These are phyloP conservation scores for Philotrypesis tridentata DNA, from an alignment of 1,140 invertebrate genomes.

Conservation along the genomic window DNA sequence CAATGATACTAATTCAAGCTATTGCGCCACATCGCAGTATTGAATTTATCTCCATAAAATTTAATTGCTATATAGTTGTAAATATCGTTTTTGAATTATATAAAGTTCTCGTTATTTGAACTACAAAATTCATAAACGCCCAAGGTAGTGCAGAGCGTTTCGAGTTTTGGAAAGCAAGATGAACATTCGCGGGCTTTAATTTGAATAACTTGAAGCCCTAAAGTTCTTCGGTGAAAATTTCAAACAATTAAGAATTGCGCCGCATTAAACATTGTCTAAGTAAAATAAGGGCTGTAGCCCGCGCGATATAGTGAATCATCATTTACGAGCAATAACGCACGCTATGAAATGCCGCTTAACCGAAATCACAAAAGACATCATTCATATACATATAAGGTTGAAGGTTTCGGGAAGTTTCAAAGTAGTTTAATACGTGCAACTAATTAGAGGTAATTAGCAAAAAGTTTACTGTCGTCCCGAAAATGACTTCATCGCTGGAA, in stretches of 20 bases:
- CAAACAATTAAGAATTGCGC: not conserved
- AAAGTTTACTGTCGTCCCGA: not conserved
- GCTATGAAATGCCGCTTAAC: not conserved
- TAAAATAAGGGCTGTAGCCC: not conserved
- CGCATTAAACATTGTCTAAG: not conserved
- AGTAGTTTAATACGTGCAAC: not conserved
- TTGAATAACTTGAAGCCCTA: not conserved
- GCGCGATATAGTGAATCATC: not conserved
- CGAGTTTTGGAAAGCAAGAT: not conserved
- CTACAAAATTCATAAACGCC: too few species aligned
- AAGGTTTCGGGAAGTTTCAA: slow-evolving; percentile 1
- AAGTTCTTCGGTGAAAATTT: not conserved
- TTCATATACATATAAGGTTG: not conserved
- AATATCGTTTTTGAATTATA: too few species aligned
- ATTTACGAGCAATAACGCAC: not conserved
- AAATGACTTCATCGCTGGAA: not conserved
- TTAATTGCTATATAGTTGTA: too few species aligned
- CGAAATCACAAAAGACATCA: not conserved
- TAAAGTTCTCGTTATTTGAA: too few species aligned
- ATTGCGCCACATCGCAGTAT: too few species aligned
- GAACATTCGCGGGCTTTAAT: not conserved
- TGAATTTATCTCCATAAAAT: too few species aligned
- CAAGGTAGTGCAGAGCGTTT: too few species aligned
- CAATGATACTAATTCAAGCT: too few species aligned
- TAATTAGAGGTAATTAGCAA: slow-evolving; percentile 6